These are phyloP conservation scores for Hemicordylus capensis DNA, from an alignment of 2,113 vertebrate species.

Conservation along the genomic window DNA sequence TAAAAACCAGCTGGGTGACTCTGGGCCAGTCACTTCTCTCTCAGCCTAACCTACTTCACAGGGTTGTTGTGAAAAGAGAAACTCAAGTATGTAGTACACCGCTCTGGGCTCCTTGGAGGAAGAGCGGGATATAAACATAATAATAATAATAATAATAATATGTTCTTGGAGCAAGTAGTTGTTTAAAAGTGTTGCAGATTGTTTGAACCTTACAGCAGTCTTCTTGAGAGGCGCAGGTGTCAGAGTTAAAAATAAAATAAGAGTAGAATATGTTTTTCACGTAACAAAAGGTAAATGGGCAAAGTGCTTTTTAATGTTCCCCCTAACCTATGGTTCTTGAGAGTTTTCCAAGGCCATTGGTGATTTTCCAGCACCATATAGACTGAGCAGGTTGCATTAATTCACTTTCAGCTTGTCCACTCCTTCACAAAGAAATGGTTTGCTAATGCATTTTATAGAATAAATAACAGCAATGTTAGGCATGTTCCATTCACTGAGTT, in stretches of 20 bases:
- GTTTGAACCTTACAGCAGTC: too few relatives aligned
- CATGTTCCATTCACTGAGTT: background rate
- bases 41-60: too few relatives aligned
- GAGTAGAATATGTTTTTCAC: background rate
- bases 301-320: background rate
- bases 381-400: background rate
- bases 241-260: too few relatives aligned
- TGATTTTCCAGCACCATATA: background rate
- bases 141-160: too few relatives aligned
- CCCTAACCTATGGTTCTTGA: too few relatives aligned
- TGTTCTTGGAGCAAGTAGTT: too few relatives aligned
- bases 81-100: too few relatives aligned
- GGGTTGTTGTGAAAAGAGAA: too few relatives aligned
- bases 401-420: background rate
- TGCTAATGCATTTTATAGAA: background rate
- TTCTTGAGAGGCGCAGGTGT: background rate
- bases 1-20: too few relatives aligned
- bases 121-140: too few relatives aligned
- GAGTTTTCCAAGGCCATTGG: background rate
- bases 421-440: background rate
- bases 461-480: background rate
- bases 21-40: too few relatives aligned
- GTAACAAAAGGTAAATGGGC: background rate
- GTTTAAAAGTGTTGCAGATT: background rate
- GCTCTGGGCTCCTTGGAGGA: too few relatives aligned